phyloP scores from a whole-genome alignment of 2,113 vertebrate species.

The Amblyopsis rosae region DNA sequence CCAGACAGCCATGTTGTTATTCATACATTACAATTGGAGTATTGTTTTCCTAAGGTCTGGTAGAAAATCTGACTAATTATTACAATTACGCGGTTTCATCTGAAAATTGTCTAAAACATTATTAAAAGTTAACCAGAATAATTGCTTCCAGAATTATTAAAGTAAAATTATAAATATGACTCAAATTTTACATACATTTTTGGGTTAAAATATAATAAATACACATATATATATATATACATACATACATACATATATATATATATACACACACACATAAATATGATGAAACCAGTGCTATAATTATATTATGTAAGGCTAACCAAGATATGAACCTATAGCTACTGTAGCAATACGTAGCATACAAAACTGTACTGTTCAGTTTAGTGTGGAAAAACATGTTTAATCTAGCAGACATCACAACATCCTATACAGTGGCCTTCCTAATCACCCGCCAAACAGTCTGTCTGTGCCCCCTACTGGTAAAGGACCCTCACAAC shows the following conservation, averaged over 20 bases:
- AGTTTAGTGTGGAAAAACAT: conserved; percentile 9
- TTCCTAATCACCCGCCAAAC: conserved; percentile 3
- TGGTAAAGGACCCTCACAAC: conserved; percentile 41
- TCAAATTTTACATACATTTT: too few relatives aligned
- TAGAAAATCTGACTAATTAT: background rate
- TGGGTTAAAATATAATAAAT: too few relatives aligned
- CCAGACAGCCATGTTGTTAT: background rate
- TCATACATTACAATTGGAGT: background rate
- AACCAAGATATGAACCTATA: too few relatives aligned
- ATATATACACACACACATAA: background rate
- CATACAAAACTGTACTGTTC: conserved; percentile 7
- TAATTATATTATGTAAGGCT: too few relatives aligned
- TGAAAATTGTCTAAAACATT: background rate
- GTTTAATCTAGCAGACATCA: conserved; percentile 8
- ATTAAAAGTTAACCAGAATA: too few relatives aligned
- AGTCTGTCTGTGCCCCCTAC: conserved; percentile 76
- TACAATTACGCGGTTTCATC: background rate
- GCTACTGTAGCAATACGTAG: too few relatives aligned
- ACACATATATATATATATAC: background rate
- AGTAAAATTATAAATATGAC: too few relatives aligned
- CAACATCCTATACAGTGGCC: conserved; percentile 13
- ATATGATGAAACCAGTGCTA: background rate
- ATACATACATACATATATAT: background rate
- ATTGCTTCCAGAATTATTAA: too few relatives aligned
- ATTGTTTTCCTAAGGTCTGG: background rate